Conservation (phyloP, 1,140 invertebrate genomes). For the Andrena cerasifolii region DNA sequence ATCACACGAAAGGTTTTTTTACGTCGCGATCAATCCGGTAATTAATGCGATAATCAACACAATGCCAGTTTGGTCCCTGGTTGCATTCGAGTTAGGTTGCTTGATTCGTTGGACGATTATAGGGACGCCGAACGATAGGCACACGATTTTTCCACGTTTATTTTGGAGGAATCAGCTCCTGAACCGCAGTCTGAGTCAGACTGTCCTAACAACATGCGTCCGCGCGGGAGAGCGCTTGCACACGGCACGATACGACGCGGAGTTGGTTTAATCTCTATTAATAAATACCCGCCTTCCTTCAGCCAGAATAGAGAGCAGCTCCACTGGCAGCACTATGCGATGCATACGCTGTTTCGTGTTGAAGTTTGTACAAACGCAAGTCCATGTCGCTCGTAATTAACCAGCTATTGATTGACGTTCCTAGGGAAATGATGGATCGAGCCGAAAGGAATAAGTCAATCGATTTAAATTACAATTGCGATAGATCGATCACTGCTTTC, state of each 20-base stretch:
- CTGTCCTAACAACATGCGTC: constrained; percentile 65
- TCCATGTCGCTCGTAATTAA: neutral
- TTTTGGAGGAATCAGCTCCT: constrained; percentile 56
- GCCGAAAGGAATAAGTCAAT: neutral
- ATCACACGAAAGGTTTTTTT: neutral
- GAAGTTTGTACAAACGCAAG: neutral
- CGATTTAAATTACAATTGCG: neutral
- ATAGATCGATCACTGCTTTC: neutral
- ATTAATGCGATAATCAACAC: neutral
- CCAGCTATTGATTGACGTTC: neutral
- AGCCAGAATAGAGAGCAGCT: constrained; percentile 52
- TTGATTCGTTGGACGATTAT: constrained; percentile 11
- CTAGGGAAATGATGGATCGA: neutral
- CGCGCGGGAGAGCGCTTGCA: constrained; percentile 79
- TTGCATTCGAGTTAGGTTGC: neutral
- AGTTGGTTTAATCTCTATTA: constrained; percentile 81
- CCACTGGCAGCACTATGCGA: constrained; percentile 47
- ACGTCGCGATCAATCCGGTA: neutral
- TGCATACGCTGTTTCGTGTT: constrained; percentile 34
- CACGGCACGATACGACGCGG: constrained; percentile 81
- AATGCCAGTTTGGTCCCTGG: neutral
- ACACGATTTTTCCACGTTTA: constrained; percentile 46
- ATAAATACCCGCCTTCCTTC: constrained; percentile 75
- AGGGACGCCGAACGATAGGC: neutral
- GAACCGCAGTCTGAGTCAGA: constrained; percentile 69